phyloP scores from a whole-genome alignment of 2,113 vertebrate genomes.

The Dinomys branickii region DNA sequence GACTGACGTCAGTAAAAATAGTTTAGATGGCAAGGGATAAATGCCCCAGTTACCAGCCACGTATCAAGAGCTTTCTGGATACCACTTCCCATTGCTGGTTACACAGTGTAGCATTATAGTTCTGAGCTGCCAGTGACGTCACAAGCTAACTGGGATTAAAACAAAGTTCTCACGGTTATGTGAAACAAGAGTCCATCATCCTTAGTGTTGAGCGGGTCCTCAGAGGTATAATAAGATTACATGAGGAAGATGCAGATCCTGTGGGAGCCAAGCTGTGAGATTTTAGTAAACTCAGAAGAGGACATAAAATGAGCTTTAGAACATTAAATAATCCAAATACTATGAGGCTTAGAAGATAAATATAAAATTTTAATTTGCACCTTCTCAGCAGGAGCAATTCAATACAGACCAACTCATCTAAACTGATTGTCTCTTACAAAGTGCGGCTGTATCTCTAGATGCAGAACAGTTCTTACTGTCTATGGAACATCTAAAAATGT shows the following conservation, averaged over 20 bases:
- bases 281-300: background rate
- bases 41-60: constrained; percentile 40
- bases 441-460: background rate
- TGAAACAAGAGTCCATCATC: background rate
- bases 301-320: background rate
- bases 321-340: background rate
- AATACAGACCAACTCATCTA: background rate
- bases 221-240: background rate
- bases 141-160: constrained; percentile 17
- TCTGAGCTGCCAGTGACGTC: background rate
- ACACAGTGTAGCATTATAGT: background rate
- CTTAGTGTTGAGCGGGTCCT: background rate
- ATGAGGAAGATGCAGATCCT: background rate
- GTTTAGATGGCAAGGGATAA: constrained; percentile 46
- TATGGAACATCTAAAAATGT: background rate
- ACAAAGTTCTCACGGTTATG: background rate
- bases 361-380: background rate
- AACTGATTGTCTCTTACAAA: background rate
- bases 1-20: constrained; percentile 59
- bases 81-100: constrained; percentile 35
- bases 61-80: background rate
- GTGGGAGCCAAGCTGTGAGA: background rate
- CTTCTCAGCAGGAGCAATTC: background rate
- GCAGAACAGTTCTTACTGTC: background rate
- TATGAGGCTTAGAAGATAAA: background rate